phyloP scores from a whole-genome alignment of 2,113 vertebrate species.

The Copsychus sechellarum region DNA sequence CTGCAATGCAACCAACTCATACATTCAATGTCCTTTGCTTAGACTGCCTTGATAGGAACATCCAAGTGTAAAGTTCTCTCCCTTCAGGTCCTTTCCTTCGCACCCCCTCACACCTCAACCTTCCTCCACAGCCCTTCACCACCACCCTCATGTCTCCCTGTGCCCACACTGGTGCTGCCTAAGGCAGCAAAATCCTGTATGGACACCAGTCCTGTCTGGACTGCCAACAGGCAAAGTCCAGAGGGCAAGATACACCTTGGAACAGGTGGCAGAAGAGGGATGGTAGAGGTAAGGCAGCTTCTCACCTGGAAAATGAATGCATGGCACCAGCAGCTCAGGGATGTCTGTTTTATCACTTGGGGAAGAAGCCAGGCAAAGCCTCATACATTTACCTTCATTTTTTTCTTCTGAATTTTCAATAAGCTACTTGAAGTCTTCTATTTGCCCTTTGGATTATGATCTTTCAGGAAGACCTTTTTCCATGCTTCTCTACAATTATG shows the following conservation, averaged over 20 bases:
- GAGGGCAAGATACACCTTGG: background rate
- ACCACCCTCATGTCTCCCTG: background rate
- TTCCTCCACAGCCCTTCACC: background rate
- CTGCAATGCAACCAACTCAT: rapidly evolving
- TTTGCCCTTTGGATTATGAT: background rate
- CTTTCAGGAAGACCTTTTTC: background rate
- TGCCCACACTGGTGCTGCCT: background rate
- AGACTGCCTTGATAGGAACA: background rate
- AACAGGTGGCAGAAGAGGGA: background rate
- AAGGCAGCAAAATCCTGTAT: background rate
- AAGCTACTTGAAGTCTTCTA: background rate
- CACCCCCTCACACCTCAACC: background rate
- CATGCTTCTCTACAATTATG: background rate
- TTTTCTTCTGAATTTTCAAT: background rate
- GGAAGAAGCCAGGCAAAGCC: background rate
- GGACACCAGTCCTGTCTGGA: background rate
- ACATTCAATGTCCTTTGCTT: background rate
- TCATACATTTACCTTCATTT: background rate
- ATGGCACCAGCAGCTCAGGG: background rate
- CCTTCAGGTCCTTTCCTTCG: background rate
- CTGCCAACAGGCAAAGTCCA: background rate
- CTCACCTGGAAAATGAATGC: background rate
- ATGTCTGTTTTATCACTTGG: background rate
- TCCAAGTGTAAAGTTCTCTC: background rate
- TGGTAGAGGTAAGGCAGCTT: background rate